phyloP scores from a whole-genome alignment of 2,888 invertebrate genomes.

The Gryllus longicercus region DNA sequence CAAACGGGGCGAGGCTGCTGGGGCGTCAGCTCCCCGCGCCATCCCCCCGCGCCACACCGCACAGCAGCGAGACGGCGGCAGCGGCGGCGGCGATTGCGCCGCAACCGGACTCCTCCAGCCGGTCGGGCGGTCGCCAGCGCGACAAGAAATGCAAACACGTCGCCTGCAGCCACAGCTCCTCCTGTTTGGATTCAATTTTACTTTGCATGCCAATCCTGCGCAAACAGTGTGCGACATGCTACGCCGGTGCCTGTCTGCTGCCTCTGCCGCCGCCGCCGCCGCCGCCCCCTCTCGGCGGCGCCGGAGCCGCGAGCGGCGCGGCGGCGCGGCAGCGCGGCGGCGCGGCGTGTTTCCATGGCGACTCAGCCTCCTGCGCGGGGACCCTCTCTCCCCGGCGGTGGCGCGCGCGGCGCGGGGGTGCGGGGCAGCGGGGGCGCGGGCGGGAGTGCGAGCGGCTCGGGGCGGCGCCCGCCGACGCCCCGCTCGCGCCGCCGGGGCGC shows the following conservation, averaged over 20 bases:
- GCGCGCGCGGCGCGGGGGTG: background rate
- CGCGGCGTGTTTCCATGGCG: background rate
- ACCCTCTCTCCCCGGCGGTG: background rate
- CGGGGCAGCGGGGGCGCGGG: background rate
- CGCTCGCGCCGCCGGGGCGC: background rate
- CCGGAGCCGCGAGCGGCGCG: background rate
- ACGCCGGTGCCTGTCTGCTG: background rate
- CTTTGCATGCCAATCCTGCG: constrained; percentile 34
- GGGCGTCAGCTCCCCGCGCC: background rate
- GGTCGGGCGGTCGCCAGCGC: constrained; percentile 3
- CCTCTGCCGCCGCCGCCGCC: too few relatives aligned
- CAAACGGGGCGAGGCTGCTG: background rate
- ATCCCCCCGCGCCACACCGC: too few relatives aligned
- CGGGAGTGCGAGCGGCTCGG: background rate
- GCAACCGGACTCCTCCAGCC: background rate
- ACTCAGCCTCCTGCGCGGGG: background rate
- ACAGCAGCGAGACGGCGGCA: background rate
- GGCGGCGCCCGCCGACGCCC: background rate
- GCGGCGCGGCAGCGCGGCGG: background rate
- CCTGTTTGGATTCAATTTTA: constrained; percentile 34
- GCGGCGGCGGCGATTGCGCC: background rate
- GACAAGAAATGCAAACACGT: constrained; percentile 26
- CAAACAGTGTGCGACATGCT: constrained; percentile 26
- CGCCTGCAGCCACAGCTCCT: constrained; percentile 21
- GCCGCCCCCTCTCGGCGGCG: background rate